Evolutionary conservation across 1,140 invertebrate species (phyloP), one percentile per base, ranked within the genome.

Genomic region (Anastatus disparis): DNA sequence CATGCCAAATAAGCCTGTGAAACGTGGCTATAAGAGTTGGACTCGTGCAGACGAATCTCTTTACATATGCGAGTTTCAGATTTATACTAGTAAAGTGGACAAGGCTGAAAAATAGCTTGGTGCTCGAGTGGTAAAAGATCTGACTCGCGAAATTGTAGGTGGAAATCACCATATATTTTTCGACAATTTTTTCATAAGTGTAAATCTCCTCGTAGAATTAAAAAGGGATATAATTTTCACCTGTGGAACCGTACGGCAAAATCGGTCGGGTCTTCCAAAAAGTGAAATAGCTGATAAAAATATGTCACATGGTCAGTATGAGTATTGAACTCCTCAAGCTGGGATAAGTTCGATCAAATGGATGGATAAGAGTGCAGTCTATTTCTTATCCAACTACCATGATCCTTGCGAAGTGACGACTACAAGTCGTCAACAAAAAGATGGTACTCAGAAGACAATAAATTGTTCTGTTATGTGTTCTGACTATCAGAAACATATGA

Each of bases 1-100:
- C 74, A 78, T 80, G 22, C 82, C 82, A 67, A 78, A 75, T 64
- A 87, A 87, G 75, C 83, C 83, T 40, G 84, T 84, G 70, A 87
- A 87, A 78, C 77, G 83, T 71, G 83, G 86, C n/a, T n/a, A n/a
- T n/a, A n/a, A n/a, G n/a, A n/a, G n/a, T n/a, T n/a, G n/a, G n/a
- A n/a, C n/a, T n/a, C 3, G 81, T 83, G 59, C 87, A 86, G 75
- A 46, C 84, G 48, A 86, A 82, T 82, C 76, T 20, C 81, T 84
- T 13, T 87, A 82, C 71, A 78, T 82, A 56, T 80, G 74, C 58
- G 75, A 82, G 64, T 87, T 85, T 77, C 73, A 84, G 72, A 78
- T 87, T 46, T 86, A 87, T 74, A 82, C 78, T 20, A 85, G 86
- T 2, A 85, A 84, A 72, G 71, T 65, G 59, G 73, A 79, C 63